Conservation (phyloP, 1,140 invertebrate species). For the Aleiodes sp. region DNA sequence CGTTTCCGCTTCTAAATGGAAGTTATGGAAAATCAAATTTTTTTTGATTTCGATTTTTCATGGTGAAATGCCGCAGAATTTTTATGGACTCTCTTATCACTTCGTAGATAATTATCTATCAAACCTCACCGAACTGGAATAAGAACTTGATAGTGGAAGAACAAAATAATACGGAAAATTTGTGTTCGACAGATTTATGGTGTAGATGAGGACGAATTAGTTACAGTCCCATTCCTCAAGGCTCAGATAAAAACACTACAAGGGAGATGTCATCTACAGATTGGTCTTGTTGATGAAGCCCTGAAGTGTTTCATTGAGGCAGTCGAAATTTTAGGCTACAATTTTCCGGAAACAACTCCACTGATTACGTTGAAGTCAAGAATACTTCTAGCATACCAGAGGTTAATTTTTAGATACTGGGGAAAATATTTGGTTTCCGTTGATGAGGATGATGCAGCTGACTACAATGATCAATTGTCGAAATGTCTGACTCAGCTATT, state of each 20-base stretch:
- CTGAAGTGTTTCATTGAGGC: conserved; percentile 47
- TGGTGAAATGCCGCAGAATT: background rate
- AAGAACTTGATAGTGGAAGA: background rate
- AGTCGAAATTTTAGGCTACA: conserved; percentile 52
- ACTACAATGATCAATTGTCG: conserved; percentile 63
- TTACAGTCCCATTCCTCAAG: conserved; percentile 55
- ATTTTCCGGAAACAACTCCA: conserved; percentile 54
- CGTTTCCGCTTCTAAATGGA: too few relatives aligned
- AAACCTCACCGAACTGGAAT: conserved; percentile 5
- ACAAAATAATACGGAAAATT: conserved; percentile 6
- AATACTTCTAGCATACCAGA: conserved; percentile 47
- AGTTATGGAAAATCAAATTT: too few relatives aligned
- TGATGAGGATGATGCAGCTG: conserved; percentile 37
- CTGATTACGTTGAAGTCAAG: conserved; percentile 52
- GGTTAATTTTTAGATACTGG: conserved; percentile 40
- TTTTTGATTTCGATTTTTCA: too few relatives aligned
- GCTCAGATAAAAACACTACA: conserved; percentile 63
- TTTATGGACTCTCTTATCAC: too few relatives aligned
- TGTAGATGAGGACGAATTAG: conserved; percentile 47
- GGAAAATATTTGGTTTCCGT: conserved; percentile 22
- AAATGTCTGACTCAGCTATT: conserved; percentile 64
- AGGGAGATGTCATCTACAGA: conserved; percentile 59
- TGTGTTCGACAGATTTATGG: conserved; percentile 45
- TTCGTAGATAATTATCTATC: background rate
- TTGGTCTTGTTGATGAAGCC: conserved; percentile 56